Conservation (phyloP, 2,113 vertebrate genomes). For the Cisticola juncidis region DNA sequence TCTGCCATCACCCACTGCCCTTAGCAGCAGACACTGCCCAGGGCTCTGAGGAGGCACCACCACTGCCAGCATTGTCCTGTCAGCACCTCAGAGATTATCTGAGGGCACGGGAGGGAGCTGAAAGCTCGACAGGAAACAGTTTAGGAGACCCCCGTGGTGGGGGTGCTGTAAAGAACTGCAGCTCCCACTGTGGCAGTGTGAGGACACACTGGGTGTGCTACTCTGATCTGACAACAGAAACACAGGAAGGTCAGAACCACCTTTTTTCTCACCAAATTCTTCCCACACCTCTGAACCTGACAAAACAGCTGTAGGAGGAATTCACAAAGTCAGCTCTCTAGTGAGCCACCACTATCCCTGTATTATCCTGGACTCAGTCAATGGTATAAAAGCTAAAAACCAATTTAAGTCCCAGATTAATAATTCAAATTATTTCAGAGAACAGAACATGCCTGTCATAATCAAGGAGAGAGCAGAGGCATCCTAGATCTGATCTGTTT, state of each 20-base stretch:
- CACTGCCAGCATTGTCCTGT: background rate
- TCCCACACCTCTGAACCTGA: background rate
- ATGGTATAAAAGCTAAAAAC: background rate
- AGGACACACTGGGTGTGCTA: background rate
- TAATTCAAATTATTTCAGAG: background rate
- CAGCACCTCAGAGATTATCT: constrained; percentile 27
- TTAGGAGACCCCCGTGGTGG: background rate
- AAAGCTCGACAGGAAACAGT: background rate
- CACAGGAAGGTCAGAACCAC: background rate
- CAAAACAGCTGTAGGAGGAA: background rate
- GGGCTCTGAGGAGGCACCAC: background rate
- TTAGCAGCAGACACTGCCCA: background rate
- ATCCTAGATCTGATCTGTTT: background rate
- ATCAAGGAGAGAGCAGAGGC: background rate
- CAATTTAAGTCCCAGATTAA: background rate
- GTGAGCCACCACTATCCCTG: background rate
- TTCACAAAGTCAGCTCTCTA: background rate
- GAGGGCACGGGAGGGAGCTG: background rate
- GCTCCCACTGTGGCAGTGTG: fast-evolving
- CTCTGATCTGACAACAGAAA: background rate
- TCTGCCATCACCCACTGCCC: background rate
- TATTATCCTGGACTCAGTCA: background rate
- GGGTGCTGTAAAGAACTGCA: background rate
- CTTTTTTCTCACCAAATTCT: background rate
- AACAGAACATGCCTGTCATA: background rate